phyloP scores from a whole-genome alignment of 2,888 invertebrate species.

The Alentia gelatinosa region DNA sequence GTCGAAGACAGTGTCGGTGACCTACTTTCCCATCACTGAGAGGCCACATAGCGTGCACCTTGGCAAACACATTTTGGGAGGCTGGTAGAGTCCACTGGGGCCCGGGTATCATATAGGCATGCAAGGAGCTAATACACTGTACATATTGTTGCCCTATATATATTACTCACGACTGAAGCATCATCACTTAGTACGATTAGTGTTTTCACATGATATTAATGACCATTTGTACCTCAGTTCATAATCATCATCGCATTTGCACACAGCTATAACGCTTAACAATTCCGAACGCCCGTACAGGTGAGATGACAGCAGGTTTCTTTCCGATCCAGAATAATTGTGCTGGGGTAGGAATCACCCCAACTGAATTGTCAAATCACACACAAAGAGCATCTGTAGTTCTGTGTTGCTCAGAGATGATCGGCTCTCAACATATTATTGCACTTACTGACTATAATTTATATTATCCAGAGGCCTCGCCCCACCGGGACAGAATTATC shows the following conservation, averaged over 20 bases:
- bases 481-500: not conserved
- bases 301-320: not conserved
- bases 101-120: not conserved
- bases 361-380: not conserved
- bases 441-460: not conserved
- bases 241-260: not conserved
- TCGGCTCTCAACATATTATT: not conserved
- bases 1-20: not conserved
- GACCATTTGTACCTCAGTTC: not conserved
- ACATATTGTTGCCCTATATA: not conserved
- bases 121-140: not conserved
- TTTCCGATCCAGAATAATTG: not conserved
- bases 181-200: not conserved
- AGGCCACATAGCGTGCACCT: not conserved
- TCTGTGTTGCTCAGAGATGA: not conserved
- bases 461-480: conserved; percentile 1
- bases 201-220: not conserved
- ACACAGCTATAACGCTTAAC: not conserved
- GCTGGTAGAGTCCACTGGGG: not conserved
- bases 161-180: not conserved
- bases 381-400: not conserved
- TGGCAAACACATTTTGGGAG: not conserved
- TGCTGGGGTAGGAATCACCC: not conserved
- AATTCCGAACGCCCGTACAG: not conserved
- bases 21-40: not conserved